Base-by-base conservation (phyloP, 2,888 invertebrate genomes). In the Hydroisotoma schaefferi region DNA sequence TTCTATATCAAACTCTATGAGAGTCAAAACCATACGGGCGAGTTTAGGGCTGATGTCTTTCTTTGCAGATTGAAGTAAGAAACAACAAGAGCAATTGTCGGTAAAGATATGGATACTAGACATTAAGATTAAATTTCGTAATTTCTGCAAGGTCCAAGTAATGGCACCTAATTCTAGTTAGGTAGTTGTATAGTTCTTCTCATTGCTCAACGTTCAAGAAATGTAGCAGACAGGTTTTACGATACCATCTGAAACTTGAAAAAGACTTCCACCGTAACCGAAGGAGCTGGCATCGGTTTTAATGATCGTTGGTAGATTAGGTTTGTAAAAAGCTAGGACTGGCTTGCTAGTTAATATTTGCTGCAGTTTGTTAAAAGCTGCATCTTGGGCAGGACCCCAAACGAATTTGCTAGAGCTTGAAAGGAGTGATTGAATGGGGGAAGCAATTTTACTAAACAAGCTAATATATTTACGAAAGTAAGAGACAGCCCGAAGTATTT, bases 1-100 rank as follows among this genome's bases (percentile, higher is more conserved):
- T 18, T 4, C 23, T 8, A 49, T 49, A 20, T 49, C 28, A 8
- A 28, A 49, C 5, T 49, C 49, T 18, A 49, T n/a, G 10, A 49
- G 20, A 5, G 12, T 28, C 5, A 26, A 28, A 6, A 20, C 29
- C 6, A 28, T 6, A 18, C 49, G 28, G 8, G 28, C 6, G 6
- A 49, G 8, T 23, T 20, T 26, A 8, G 49, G n/a, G 20, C 25
- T 49, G 6, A 49, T 6, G 26, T 49, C 49, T 20, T 49, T 49
- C 20, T 20, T 49, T 10, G 6, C n/a, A 5, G 6, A 6, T 4
- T 28, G 27, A 18, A 49, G 20, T 28, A 49, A 49, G 10, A 5
- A 49, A 5, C 23, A 27, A 5, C 6, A 49, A 8, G 29, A 6
- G 20, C 28, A 29, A 25, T 20, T n/a, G 20, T 49, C 49, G 4